Percentiles rank a stretch among this genome's conserved stretches.
These are phyloP conservation scores for Asarcornis scutulata DNA, from an alignment of 2,113 vertebrate species.

Conservation along the genomic window DNA sequence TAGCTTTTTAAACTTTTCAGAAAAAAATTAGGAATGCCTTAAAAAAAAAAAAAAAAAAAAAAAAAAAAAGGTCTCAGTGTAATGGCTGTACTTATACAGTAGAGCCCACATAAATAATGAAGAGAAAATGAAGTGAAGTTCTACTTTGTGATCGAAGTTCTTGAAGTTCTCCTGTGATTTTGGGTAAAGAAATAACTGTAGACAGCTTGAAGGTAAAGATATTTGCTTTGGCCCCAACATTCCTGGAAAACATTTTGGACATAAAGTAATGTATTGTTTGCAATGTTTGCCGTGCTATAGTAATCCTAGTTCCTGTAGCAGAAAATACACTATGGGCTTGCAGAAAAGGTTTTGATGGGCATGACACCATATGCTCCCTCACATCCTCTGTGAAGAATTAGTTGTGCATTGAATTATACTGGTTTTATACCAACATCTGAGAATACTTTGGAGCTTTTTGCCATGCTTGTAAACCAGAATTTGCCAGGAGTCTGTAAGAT, in stretches of 20 bases:
- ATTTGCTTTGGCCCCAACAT: neutral
- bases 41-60: neutral
- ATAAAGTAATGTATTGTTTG: neutral
- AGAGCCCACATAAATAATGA: neutral
- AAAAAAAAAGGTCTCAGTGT: neutral
- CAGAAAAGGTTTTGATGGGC: neutral
- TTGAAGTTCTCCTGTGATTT: neutral
- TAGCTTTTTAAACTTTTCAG: neutral
- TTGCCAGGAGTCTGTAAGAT: neutral
- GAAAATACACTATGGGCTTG: neutral
- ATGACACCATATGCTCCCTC: neutral
- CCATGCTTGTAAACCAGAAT: neutral
- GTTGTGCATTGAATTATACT: neutral
- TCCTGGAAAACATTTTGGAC: neutral
- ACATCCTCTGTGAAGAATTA: neutral
- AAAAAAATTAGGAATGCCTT: neutral
- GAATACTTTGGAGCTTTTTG: neutral
- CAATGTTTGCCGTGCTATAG: neutral
- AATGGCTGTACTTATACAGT: neutral
- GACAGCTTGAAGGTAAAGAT: neutral
- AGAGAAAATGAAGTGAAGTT: neutral
- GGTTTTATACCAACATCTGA: neutral
- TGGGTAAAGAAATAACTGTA: neutral
- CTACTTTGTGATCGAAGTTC: neutral
- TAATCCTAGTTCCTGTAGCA: neutral